phyloP scores from a whole-genome alignment of 2,888 invertebrate genomes.

The Dione vanillae region DNA sequence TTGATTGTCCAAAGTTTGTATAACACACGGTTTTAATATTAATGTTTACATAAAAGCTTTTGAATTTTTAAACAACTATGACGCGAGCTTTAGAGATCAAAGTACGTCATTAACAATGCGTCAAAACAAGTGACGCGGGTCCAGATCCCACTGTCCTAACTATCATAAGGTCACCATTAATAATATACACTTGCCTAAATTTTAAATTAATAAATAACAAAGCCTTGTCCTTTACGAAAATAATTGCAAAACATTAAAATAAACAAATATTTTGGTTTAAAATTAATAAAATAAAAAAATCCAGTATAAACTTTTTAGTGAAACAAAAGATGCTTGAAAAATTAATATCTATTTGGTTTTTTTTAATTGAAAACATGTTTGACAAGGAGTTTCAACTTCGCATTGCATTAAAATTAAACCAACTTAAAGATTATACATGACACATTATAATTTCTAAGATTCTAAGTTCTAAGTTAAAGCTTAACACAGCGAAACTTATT shows the following conservation, averaged over 20 bases:
- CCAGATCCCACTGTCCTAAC: conserved; percentile 33
- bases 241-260: not conserved
- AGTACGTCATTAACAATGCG: conserved; percentile 28
- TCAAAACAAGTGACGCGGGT: conserved; percentile 38
- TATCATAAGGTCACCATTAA: conserved; percentile 31
- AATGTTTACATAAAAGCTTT: not conserved
- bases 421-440: no score
- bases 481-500: no score
- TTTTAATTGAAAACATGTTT: no score
- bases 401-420: no score
- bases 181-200: conserved; percentile 17
- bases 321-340: no score
- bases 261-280: no score
- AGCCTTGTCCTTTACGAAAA: not conserved
- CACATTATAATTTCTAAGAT: no score
- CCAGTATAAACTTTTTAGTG: no score
- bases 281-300: no score
- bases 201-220: conserved; percentile 17
- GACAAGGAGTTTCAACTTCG: no score
- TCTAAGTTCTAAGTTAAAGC: no score
- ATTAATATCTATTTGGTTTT: no score
- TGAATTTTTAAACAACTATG: not conserved
- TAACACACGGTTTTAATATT: not conserved
- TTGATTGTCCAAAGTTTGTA: not conserved
- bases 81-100: conserved; percentile 7